Percentiles rank a stretch among this genome's conserved stretches.
phyloP scores from a whole-genome alignment of 2,113 vertebrate genomes.

The Megatriorchis doriae region DNA sequence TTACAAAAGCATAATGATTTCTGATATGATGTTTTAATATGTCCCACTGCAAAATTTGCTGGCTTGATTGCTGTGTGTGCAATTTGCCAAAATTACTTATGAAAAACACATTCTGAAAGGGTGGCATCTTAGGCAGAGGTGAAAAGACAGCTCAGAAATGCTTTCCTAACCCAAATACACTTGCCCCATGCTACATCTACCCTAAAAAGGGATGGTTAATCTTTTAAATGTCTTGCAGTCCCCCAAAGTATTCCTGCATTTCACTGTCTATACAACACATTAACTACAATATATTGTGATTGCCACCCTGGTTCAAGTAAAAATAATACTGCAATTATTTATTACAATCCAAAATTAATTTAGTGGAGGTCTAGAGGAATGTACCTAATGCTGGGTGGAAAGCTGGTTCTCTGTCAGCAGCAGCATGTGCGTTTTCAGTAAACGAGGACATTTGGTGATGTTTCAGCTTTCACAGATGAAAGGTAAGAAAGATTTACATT shows the following conservation, averaged over 20 bases:
- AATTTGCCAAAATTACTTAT: not conserved
- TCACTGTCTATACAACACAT: not conserved
- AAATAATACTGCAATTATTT: not conserved
- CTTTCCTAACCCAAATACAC: not conserved
- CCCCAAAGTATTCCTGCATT: not conserved
- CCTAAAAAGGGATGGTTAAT: not conserved
- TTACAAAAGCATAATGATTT: not conserved
- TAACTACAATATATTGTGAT: not conserved
- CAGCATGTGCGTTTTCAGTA: not conserved
- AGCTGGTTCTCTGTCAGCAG: not conserved
- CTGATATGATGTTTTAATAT: not conserved
- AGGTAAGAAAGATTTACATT: conserved; percentile 42
- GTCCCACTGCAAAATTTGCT: not conserved
- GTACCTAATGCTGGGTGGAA: not conserved
- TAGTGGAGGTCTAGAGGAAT: not conserved
- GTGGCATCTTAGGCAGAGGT: not conserved
- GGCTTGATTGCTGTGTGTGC: not conserved
- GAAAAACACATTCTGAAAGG: not conserved
- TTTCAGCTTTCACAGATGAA: conserved; percentile 35
- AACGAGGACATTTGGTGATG: not conserved
- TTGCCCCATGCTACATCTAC: not conserved
- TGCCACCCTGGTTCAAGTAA: not conserved
- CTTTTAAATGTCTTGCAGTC: not conserved
- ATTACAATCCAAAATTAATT: not conserved
- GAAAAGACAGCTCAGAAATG: not conserved